phyloP scores from a whole-genome alignment of 92 coral and sea anemone species.

The Muricea muricata region DNA sequence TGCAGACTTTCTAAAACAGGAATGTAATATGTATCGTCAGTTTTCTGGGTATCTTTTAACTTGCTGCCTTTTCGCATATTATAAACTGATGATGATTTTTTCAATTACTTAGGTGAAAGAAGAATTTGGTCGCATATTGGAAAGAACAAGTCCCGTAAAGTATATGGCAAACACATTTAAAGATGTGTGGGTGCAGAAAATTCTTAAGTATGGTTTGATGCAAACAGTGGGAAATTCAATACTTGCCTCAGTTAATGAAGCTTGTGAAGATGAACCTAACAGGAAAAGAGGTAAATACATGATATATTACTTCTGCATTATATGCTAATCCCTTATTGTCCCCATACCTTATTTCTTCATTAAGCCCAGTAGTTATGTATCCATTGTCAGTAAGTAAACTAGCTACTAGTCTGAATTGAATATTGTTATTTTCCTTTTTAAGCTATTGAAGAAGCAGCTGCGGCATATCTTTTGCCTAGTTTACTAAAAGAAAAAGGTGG shows the following conservation, averaged over 20 bases:
- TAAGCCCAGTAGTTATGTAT: too few species aligned
- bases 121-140: slow-evolving; percentile 44
- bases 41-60: not conserved
- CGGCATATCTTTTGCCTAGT: slow-evolving; percentile 20
- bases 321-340: not conserved
- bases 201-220: slow-evolving; percentile 2
- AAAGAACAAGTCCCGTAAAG: not conserved
- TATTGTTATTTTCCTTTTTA: not conserved
- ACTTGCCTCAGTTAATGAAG: slow-evolving; percentile 5
- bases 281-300: slow-evolving; percentile 31
- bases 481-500: slow-evolving; percentile 40
- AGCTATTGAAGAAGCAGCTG: slow-evolving; percentile 54
- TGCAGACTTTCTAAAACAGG: slow-evolving; percentile 15
- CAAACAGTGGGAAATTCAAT: slow-evolving; percentile 11
- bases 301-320: slow-evolving; percentile 4
- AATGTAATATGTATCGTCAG: not conserved
- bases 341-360: too few species aligned
- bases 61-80: not conserved
- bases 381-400: not conserved
- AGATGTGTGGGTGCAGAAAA: slow-evolving; percentile 35
- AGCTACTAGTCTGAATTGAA: not conserved
- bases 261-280: slow-evolving; percentile 5
- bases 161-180: slow-evolving; percentile 6
- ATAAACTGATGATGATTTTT: too few species aligned
- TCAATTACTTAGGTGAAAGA: slow-evolving; percentile 1